Evolutionary conservation across 1,140 invertebrate genomes (phyloP).

Genomic region (Chymomyza costata): DNA sequence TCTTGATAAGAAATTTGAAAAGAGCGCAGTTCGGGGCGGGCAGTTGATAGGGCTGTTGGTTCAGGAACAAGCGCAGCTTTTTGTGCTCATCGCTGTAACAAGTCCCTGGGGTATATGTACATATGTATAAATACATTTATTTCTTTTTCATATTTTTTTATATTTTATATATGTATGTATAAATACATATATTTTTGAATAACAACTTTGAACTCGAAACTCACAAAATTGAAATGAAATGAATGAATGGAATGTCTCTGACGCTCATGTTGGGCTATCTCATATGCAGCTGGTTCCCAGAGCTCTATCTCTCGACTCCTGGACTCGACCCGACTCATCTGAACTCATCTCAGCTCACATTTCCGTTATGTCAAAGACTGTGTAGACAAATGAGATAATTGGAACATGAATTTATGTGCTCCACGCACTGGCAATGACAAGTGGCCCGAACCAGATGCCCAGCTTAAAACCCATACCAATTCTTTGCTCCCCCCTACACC

Average conservation of each 20-base stretch:
- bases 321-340: neutral
- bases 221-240: conserved; percentile 49
- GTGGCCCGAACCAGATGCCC: conserved; percentile 17
- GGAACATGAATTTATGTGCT: conserved; percentile 59
- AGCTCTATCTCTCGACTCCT: too few species aligned
- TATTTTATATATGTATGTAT: too few species aligned
- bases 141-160: too few species aligned
- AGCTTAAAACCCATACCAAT: neutral
- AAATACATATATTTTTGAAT: too few species aligned
- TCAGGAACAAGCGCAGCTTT: conserved; percentile 29
- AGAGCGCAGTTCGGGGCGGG: conserved; percentile 1
- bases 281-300: too few species aligned
- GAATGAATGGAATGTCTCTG: conserved; percentile 62
- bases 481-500: neutral
- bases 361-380: conserved; percentile 50
- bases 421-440: conserved; percentile 33
- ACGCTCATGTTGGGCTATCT: conserved; percentile 28
- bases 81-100: conserved; percentile 6
- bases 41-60: conserved; percentile 29
- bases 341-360: conserved; percentile 39
- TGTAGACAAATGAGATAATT: conserved; percentile 73
- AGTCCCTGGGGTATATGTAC: neutral
- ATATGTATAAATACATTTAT: too few species aligned
- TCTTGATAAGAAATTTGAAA: conserved; percentile 35
- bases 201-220: conserved; percentile 22